Evolutionary conservation across 35 echinoderm and acorn worm species (phyloP).

Genomic region (Amphiura filiformis): DNA sequence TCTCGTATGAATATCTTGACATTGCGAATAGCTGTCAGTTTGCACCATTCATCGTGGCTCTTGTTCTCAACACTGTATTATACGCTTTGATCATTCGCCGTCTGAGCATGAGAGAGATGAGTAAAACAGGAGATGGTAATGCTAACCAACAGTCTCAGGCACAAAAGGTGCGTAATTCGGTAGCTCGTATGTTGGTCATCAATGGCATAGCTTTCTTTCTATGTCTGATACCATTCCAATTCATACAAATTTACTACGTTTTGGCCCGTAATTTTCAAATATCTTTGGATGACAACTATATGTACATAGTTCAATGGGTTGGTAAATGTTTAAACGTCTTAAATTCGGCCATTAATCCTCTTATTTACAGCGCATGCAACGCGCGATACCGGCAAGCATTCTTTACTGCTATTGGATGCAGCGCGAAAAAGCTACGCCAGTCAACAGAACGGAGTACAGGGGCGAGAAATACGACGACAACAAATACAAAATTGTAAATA

Average conservation of each 20-base stretch:
- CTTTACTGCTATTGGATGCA: too few relatives aligned
- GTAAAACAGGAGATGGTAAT: too few relatives aligned
- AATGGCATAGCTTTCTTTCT: background rate
- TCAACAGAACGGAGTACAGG: too few relatives aligned
- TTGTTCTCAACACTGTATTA: background rate
- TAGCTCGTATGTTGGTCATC: background rate
- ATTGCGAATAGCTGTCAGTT: background rate
- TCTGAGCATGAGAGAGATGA: background rate
- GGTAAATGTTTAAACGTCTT: background rate
- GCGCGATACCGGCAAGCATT: background rate
- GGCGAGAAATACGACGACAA: too few relatives aligned
- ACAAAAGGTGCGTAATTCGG: background rate
- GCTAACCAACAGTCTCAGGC: background rate
- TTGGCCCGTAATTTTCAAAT: too few relatives aligned
- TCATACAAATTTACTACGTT: too few relatives aligned
- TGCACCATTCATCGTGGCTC: background rate
- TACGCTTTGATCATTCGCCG: background rate
- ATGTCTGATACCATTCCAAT: background rate
- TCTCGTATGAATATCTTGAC: background rate
- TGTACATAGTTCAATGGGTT: background rate
- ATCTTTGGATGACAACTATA: too few relatives aligned
- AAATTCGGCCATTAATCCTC: background rate
- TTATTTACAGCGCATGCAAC: background rate
- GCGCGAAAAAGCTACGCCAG: too few relatives aligned
- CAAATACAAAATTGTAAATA: too few relatives aligned